phyloP scores from a whole-genome alignment of 2,797 vertebrate genomes.

The Gymnothorax javanicus region DNA sequence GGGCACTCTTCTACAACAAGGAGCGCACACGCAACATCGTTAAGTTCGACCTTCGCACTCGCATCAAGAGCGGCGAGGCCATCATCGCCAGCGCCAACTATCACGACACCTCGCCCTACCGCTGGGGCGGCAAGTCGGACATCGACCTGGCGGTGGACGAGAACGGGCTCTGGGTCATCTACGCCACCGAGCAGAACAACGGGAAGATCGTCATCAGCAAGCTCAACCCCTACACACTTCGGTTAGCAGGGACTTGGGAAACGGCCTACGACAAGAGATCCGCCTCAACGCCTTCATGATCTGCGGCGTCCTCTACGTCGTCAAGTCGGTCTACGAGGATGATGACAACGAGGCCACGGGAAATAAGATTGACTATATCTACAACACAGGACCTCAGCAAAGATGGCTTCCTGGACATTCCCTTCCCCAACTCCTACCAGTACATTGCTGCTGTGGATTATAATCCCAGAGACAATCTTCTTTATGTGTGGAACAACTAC shows the following conservation, averaged over 20 bases:
- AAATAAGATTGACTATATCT: conserved; percentile 99
- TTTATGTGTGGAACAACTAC: conserved; percentile 99
- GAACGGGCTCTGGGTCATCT: conserved; percentile 98
- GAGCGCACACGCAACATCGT: conserved; percentile 97
- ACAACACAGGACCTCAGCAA: conserved; percentile 97
- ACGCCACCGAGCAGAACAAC: conserved; percentile 98
- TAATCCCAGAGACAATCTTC: conserved; percentile 95
- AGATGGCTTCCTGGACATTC: conserved; percentile 91
- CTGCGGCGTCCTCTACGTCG: conserved; percentile 96
- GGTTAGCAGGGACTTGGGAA: conserved; percentile 97
- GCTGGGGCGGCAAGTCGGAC: conserved; percentile 98
- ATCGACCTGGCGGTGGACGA: conserved; percentile 97
- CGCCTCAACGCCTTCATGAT: conserved; percentile 99
- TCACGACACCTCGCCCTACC: conserved; percentile 96
- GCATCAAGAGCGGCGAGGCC: conserved; percentile 97
- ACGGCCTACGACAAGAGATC: conserved; percentile 97
- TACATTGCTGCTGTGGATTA: conserved; percentile 99
- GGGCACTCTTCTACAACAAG: conserved; percentile 98
- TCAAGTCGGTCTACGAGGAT: conserved; percentile 96
- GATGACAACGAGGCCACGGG: conserved; percentile 98
- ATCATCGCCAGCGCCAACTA: conserved; percentile 98
- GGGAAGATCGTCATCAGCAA: conserved; percentile 97
- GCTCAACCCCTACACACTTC: conserved; percentile 92
- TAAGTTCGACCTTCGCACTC: conserved; percentile 94
- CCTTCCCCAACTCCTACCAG: conserved; percentile 97